Evolutionary conservation across 2,888 invertebrate genomes (phyloP).

Genomic region (Pharmacophagus antenor): DNA sequence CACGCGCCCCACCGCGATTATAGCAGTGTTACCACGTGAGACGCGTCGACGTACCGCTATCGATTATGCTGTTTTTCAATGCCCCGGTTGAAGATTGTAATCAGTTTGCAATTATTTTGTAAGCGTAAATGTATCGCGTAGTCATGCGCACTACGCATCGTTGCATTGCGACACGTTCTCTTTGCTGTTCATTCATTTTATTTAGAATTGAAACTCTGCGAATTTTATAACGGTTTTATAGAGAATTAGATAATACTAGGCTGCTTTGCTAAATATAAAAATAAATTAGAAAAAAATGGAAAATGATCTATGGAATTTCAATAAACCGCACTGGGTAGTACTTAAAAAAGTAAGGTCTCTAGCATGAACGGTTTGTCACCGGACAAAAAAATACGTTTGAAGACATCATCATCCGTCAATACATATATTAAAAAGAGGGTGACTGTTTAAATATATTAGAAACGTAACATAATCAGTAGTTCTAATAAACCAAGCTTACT

Average conservation of each 20-base stretch:
- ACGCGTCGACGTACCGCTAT: slow-evolving; percentile 11
- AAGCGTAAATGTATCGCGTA: slow-evolving; percentile 19
- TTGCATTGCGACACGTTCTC: slow-evolving; percentile 2
- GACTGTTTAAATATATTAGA: neutral
- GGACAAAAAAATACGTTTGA: too few species aligned
- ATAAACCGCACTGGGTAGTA: too few species aligned
- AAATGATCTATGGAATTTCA: too few species aligned
- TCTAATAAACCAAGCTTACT: neutral
- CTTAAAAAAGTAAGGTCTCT: too few species aligned
- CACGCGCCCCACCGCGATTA: slow-evolving; percentile 20
- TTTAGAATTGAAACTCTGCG: neutral
- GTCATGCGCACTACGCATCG: slow-evolving; percentile 5
- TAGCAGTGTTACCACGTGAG: neutral
- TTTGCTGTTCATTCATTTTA: neutral
- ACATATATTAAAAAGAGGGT: neutral
- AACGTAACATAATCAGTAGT: neutral
- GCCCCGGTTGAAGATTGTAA: slow-evolving; percentile 17
- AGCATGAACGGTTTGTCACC: too few species aligned
- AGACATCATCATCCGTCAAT: too few species aligned
- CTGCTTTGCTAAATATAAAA: too few species aligned
- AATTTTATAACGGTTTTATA: neutral
- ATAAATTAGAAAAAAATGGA: too few species aligned
- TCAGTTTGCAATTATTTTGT: slow-evolving; percentile 20
- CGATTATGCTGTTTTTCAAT: slow-evolving; percentile 25
- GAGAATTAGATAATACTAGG: too few species aligned